Base-by-base conservation (phyloP, 2,888 invertebrate genomes). In the Chaetoderma sp. region DNA sequence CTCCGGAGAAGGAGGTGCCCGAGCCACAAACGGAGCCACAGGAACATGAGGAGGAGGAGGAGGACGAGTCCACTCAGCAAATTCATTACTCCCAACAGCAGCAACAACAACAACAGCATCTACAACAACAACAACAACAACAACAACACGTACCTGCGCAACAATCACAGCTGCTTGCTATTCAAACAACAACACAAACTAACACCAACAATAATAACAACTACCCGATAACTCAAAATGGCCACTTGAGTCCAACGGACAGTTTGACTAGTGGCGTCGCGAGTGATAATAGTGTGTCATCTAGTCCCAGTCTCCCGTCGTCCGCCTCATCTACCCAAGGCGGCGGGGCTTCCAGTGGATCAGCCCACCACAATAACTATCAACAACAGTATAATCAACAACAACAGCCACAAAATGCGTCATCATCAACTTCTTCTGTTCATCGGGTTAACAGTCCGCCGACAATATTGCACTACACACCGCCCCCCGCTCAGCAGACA, bases 341-440 rank as follows among this genome's bases (percentile, higher is more conserved):
- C 8, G 36, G 28, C 6, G 30, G 36, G 13, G 18, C 60, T 16
- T 21, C 27, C 45, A 54, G 36, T 33, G 44, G 55, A 30, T 55
- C 36, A 16, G 44, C 44, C 21, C 61, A 68, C 65, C 54, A 57
- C 61, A 44, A 67, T 71, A n/a, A 66, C 75, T 2, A 50, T 69
- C 13, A 73, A 72, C 44, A 75, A 74, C 28, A 21, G n/a, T n/a
- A 16, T 13, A 28, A 52, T 2, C 13, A 2, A 18, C 28, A 28
- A 13, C 47, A 13, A 8, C 52, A 52, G 32, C 4, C 52, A 18
- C n/a, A 28, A 16, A 16, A 30, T 33, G 32, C 52, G 4, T n/a
- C n/a, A n/a, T n/a, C n/a, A n/a, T n/a, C n/a, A n/a, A n/a, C n/a
- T n/a, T n/a, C n/a, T n/a, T n/a, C n/a, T n/a, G n/a, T n/a, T n/a